These are phyloP conservation scores for Ypsolopha sequella DNA, from an alignment of 2,888 invertebrate species.

Conservation along the genomic window DNA sequence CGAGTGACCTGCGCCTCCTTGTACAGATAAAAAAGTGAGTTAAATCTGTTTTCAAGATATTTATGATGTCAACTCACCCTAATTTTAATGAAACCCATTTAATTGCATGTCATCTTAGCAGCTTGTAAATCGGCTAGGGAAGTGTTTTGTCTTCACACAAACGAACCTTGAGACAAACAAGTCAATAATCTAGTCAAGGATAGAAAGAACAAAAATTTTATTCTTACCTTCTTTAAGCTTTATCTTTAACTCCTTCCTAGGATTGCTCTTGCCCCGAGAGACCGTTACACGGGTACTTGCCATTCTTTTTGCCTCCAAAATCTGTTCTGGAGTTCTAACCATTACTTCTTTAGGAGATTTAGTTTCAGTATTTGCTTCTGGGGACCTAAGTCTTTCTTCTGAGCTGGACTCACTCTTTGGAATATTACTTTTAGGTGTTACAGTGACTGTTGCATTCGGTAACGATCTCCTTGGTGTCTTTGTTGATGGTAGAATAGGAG, in stretches of 20 bases:
- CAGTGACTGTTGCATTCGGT: background rate
- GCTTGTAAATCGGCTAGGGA: too few species aligned
- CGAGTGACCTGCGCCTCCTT: too few species aligned
- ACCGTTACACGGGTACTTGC: conserved; percentile 71
- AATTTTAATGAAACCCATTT: too few species aligned
- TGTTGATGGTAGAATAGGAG: background rate
- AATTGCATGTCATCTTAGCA: too few species aligned
- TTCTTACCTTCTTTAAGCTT: conserved; percentile 48
- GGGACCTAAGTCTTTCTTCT: conserved; percentile 45
- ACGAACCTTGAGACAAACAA: too few species aligned
- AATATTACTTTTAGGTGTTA: conserved; percentile 28
- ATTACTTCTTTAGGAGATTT: background rate
- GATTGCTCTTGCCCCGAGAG: conserved; percentile 72
- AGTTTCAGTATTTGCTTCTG: conserved; percentile 15
- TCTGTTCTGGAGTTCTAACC: conserved; percentile 35
- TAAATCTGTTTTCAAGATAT: too few species aligned
- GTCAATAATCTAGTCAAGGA: too few species aligned
- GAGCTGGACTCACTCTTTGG: conserved; percentile 51
- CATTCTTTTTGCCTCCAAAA: conserved; percentile 28
- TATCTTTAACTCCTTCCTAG: conserved; percentile 65
- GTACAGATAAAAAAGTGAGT: too few species aligned
- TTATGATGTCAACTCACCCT: too few species aligned
- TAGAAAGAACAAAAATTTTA: too few species aligned
- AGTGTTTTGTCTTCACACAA: too few species aligned
- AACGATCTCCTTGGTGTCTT: background rate